Percentiles rank a stretch among this genome's conserved stretches.
These are phyloP conservation scores for Ophion costatus DNA, from an alignment of 2,888 invertebrate species.

Conservation along the genomic window DNA sequence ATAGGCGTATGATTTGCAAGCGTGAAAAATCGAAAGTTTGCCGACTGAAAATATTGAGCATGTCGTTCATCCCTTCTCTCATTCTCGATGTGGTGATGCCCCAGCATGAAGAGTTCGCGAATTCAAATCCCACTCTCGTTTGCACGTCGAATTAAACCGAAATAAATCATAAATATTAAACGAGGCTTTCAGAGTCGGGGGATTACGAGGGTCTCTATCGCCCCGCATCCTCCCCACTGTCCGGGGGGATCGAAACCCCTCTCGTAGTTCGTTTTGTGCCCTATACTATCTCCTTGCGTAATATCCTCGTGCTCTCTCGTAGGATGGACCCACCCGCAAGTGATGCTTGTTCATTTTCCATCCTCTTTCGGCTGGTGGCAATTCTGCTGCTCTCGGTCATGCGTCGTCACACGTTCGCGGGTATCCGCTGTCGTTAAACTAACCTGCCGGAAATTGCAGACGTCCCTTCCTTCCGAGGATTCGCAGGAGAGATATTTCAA, in stretches of 20 bases:
- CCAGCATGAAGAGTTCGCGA: slow-evolving; percentile 53
- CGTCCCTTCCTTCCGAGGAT: slow-evolving; percentile 72
- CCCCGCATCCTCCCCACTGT: slow-evolving; percentile 43
- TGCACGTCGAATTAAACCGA: slow-evolving; percentile 82
- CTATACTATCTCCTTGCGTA: slow-evolving; percentile 28
- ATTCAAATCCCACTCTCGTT: slow-evolving; percentile 78
- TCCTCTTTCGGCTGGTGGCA: slow-evolving; percentile 44
- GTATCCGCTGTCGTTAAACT: slow-evolving; percentile 61
- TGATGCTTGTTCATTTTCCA: slow-evolving; percentile 47
- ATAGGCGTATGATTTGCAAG: neutral
- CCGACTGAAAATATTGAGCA: slow-evolving; percentile 28
- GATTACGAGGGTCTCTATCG: slow-evolving; percentile 78
- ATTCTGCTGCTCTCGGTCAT: slow-evolving; percentile 15
- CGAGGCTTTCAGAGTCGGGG: slow-evolving; percentile 80
- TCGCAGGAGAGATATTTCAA: slow-evolving; percentile 76
- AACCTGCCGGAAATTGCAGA: slow-evolving; percentile 79
- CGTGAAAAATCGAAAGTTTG: neutral
- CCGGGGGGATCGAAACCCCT: slow-evolving; percentile 37
- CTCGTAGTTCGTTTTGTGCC: slow-evolving; percentile 25
- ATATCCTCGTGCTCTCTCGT: slow-evolving; percentile 27
- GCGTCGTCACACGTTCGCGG: slow-evolving; percentile 34
- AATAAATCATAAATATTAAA: slow-evolving; percentile 84
- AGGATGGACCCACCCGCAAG: slow-evolving; percentile 11
- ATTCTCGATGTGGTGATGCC: neutral
- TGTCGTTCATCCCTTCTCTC: slow-evolving; percentile 8